Percentiles rank a stretch among this genome's conserved stretches.
phyloP scores from a whole-genome alignment of 2,113 vertebrate genomes.

The Calonectris borealis region DNA sequence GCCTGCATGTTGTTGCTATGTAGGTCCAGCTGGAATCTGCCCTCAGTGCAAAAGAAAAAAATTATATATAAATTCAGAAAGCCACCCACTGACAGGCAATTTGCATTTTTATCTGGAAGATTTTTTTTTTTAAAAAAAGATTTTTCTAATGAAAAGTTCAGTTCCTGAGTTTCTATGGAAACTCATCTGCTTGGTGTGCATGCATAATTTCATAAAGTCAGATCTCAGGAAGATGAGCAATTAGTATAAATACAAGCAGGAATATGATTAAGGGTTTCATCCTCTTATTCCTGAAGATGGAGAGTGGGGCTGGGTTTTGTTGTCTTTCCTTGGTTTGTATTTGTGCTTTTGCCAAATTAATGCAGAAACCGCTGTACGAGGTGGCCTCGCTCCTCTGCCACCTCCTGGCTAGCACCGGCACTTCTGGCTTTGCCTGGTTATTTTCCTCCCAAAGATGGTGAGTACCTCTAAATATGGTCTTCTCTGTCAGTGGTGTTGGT shows the following conservation, averaged over 20 bases:
- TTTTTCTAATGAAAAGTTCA: constrained; percentile 72
- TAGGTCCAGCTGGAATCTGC: constrained; percentile 66
- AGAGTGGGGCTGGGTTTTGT: background rate
- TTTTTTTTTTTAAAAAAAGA: constrained; percentile 31
- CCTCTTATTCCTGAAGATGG: background rate
- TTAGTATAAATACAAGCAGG: constrained; percentile 58
- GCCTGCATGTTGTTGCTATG: constrained; percentile 61
- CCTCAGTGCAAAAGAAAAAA: constrained; percentile 53
- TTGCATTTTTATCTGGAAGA: constrained; percentile 79
- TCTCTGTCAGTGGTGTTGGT: background rate
- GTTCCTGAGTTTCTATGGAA: constrained; percentile 78
- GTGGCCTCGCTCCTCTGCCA: constrained; percentile 37
- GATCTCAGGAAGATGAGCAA: constrained; percentile 66
- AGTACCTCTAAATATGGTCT: background rate
- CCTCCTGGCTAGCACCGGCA: constrained; percentile 44
- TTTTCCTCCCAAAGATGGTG: background rate
- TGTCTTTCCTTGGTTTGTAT: background rate
- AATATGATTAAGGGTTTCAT: constrained; percentile 48
- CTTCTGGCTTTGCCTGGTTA: background rate
- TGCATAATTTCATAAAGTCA: constrained; percentile 71
- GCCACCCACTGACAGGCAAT: constrained; percentile 72
- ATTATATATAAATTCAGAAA: constrained; percentile 47
- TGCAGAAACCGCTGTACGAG: background rate
- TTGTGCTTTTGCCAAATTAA: background rate
- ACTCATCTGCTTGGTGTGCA: constrained; percentile 70